phyloP scores from a whole-genome alignment of 2,113 vertebrate species.

The Athene cunicularia region DNA sequence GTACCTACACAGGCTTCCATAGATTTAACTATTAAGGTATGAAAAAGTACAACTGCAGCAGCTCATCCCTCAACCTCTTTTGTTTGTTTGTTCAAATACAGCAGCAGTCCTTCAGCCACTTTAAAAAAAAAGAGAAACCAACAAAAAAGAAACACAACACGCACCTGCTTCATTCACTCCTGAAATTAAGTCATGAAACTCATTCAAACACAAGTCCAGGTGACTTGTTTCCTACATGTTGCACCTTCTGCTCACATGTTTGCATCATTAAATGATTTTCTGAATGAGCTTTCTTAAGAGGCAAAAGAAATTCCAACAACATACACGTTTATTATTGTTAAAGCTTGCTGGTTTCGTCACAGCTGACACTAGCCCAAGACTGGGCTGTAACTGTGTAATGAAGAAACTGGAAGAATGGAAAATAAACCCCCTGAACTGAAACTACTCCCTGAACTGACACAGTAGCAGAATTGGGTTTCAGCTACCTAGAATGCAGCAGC shows the following conservation, averaged over 20 bases:
- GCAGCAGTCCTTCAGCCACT: neutral
- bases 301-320: neutral
- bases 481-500: neutral
- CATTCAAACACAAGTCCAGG: neutral
- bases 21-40: neutral
- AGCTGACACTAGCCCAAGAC: neutral
- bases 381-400: neutral
- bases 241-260: neutral
- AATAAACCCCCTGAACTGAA: neutral
- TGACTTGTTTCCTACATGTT: neutral
- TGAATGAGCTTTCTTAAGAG: neutral
- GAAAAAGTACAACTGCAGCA: neutral
- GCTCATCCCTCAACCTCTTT: neutral
- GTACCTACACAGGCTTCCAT: neutral
- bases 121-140: neutral
- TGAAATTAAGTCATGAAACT: neutral
- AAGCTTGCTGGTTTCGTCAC: neutral
- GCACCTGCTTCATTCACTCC: neutral
- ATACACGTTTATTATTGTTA: neutral
- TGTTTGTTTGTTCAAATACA: neutral
- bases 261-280: neutral
- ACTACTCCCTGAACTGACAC: neutral
- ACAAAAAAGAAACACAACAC: neutral
- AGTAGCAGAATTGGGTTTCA: neutral
- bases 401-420: neutral